Evolutionary conservation across 2,888 invertebrate species (phyloP).

Genomic region (Rhingia campestris): DNA sequence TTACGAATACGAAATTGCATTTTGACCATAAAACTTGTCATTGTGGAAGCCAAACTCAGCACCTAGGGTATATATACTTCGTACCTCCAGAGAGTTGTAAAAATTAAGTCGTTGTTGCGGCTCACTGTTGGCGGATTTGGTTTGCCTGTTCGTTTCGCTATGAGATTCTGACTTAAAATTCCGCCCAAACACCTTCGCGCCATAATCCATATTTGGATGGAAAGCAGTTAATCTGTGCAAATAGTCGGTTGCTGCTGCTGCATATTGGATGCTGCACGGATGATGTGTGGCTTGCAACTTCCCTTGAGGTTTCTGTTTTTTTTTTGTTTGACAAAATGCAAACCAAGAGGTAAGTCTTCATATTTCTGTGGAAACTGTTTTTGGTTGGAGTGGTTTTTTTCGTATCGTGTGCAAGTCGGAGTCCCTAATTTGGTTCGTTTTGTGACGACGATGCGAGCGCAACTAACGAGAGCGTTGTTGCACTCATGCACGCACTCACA

Average conservation of each 20-base stretch:
- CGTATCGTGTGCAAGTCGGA: conserved; percentile 15
- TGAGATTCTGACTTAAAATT: conserved; percentile 60
- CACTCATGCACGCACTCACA: conserved; percentile 18
- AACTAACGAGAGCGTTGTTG: conserved; percentile 26
- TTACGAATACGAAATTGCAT: conserved; percentile 51
- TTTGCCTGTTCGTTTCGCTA: conserved; percentile 12
- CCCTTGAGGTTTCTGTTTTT: background rate
- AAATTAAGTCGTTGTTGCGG: conserved; percentile 52
- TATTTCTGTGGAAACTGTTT: conserved; percentile 18
- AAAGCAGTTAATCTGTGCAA: conserved; percentile 71
- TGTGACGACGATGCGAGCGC: conserved; percentile 24
- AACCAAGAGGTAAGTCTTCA: conserved; percentile 7
- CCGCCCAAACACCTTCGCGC: conserved; percentile 70
- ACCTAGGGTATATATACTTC: background rate
- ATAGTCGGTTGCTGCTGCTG: conserved; percentile 37
- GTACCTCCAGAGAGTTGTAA: conserved; percentile 17
- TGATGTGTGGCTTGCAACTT: conserved; percentile 35
- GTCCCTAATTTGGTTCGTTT: conserved; percentile 53
- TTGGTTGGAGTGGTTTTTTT: conserved; percentile 16
- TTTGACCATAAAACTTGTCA: conserved; percentile 60
- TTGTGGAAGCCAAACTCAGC: conserved; percentile 20
- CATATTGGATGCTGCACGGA: background rate
- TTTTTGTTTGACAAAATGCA: conserved; percentile 1
- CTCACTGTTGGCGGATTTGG: conserved; percentile 11
- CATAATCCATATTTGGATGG: conserved; percentile 60